Conservation (phyloP, 2,888 invertebrate species). For the Latrodectus hesperus region DNA sequence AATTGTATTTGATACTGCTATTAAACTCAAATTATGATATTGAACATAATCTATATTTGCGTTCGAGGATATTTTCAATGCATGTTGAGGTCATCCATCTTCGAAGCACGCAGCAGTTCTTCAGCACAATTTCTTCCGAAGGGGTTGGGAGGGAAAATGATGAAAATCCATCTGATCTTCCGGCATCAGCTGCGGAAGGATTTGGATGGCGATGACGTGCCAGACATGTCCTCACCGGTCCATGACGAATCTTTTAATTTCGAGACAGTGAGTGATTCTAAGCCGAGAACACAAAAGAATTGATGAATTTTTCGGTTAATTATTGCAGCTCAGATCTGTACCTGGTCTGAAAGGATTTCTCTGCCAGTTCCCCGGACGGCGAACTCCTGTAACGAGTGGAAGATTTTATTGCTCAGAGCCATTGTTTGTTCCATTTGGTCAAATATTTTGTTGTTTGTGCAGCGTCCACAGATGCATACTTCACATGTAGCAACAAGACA, state of each 20-base stretch:
- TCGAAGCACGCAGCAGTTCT: background rate
- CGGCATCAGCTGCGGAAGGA: no score
- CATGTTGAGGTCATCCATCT: background rate
- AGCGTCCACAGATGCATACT: no score
- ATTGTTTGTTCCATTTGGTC: no score
- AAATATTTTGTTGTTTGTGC: no score
- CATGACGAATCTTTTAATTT: slow-evolving; percentile 2
- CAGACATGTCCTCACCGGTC: background rate
- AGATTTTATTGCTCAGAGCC: background rate
- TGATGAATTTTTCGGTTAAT: background rate
- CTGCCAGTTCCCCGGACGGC: background rate
- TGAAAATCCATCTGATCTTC: background rate
- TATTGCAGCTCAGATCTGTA: background rate
- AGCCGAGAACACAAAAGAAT: background rate
- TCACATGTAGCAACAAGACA: no score
- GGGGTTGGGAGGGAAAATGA: background rate
- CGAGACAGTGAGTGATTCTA: background rate
- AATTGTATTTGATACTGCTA: no score
- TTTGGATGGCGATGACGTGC: background rate
- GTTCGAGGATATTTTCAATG: background rate
- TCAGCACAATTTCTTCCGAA: background rate
- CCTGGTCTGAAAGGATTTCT: background rate
- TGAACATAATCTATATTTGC: no score
- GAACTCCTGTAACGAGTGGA: background rate
- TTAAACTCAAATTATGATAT: no score